Conservation (phyloP, 1,140 invertebrate species). For the Sycobia sp. region DNA sequence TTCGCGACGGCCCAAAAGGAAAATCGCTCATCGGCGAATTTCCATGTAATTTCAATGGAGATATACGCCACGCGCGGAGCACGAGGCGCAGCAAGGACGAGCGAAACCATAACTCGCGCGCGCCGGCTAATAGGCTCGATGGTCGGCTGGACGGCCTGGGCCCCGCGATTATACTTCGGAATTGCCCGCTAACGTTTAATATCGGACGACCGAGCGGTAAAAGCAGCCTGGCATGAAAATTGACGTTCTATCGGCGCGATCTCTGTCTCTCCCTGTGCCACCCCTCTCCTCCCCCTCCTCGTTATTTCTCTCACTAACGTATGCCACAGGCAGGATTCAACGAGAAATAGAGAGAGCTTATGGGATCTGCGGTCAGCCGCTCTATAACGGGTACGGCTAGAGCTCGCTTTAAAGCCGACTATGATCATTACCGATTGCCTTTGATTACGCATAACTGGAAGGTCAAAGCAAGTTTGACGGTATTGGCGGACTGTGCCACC, state of each 20-base stretch:
- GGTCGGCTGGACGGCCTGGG: neutral
- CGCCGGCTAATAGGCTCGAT: constrained; percentile 2
- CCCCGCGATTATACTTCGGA: constrained; percentile 48
- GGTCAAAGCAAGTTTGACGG: neutral
- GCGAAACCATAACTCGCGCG: neutral
- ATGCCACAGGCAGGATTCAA: too few relatives aligned
- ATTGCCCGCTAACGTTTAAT: constrained; percentile 59
- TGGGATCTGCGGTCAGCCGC: too few relatives aligned
- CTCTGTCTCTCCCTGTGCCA: neutral
- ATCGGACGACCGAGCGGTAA: constrained; percentile 43
- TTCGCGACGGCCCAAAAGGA: constrained; percentile 20
- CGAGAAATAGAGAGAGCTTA: too few relatives aligned
- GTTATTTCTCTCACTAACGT: neutral
- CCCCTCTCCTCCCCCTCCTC: neutral
- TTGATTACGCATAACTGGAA: constrained; percentile 48
- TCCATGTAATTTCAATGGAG: constrained; percentile 32
- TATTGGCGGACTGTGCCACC: too few relatives aligned
- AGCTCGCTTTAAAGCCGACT: constrained; percentile 41
- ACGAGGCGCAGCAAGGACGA: neutral
- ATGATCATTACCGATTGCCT: constrained; percentile 58
- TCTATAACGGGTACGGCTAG: neutral
- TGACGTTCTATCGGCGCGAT: constrained; percentile 44
- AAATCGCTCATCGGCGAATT: constrained; percentile 27
- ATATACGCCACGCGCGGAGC: too few relatives aligned
- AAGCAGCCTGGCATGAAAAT: constrained; percentile 53